Base-by-base conservation (phyloP, 2,113 vertebrate genomes). In the Lamprotornis superbus region DNA sequence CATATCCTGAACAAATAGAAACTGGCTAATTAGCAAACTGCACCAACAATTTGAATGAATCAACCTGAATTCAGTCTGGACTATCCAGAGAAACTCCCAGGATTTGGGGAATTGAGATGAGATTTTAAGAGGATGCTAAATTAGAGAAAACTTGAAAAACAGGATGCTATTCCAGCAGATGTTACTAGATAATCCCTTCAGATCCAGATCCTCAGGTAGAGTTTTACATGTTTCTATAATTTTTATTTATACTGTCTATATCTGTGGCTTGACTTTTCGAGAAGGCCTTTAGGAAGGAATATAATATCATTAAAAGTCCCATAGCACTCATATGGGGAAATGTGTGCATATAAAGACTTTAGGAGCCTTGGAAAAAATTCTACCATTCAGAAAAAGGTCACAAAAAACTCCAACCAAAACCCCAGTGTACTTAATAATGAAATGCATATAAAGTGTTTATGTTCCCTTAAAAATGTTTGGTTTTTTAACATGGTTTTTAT, bases 381-480 rank as follows among this genome's bases (percentile, higher is more conserved):
- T 49, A 67, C 16, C 0, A 0, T 5, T 17, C 39, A 46, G 59
- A 59, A 69, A 39, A 53, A 28, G 4, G 14, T 7, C 16, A 46
- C 42, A 67, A 85, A 79, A 63, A 71, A 19, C 1, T 1, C 21
- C 47, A 50, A 25, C 14, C 27, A 60, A 83, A 25, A 15, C 10
- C 3, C 4, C 42, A 70, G 25, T 13, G 31, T 33, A 20, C 53
- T 73, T 56, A 77, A 44, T 40, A 87, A 84, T 30, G 11, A 84
- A 87, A 91, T 1, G 0, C 20, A 42, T 17, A 67, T 31, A 37
- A 78, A 42, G 11, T 27, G 10, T 22, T 57, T 16, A 87, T 67
- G 49, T 30, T 39, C 42, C 17, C 30, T 55, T 42, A 71, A 84
- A 77, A 28, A 1, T 3, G 8, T 28, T 88, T 52, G 10, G 5